Conservation (phyloP, 2,797 vertebrate genomes). For the Tadarida brasiliensis region DNA sequence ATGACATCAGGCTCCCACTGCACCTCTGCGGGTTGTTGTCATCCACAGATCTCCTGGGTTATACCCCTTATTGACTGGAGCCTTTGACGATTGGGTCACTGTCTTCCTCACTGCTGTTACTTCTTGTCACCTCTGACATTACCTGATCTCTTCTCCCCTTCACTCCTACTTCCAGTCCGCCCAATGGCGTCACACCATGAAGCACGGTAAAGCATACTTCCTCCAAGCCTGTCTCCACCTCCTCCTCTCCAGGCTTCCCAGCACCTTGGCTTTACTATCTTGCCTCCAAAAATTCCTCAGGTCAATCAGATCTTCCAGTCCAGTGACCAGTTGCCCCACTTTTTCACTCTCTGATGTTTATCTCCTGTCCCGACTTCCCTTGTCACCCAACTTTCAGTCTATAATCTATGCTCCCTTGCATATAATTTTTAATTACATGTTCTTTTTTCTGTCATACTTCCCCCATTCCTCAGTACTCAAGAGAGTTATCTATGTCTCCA, state of each 20-base stretch:
- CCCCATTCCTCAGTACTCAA: neutral
- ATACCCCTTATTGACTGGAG: neutral
- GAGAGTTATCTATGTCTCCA: neutral
- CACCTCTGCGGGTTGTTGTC: neutral
- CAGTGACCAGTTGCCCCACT: neutral
- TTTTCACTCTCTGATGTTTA: neutral
- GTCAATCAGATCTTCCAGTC: constrained; percentile 19
- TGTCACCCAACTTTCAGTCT: neutral
- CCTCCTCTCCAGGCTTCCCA: neutral
- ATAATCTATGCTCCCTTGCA: neutral
- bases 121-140: neutral
- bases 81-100: neutral
- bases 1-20: neutral
- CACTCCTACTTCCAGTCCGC: neutral
- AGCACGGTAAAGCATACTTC: neutral
- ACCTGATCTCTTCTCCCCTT: neutral
- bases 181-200: neutral
- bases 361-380: neutral
- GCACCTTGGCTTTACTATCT: neutral
- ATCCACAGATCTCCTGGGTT: neutral
- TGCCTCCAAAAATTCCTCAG: neutral
- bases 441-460: neutral
- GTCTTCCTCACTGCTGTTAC: neutral
- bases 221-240: neutral
- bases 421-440: neutral